Evolutionary conservation across 2,888 invertebrate genomes (phyloP), one percentile per base, ranked within the genome.

Genomic region (Andrena minutula): DNA sequence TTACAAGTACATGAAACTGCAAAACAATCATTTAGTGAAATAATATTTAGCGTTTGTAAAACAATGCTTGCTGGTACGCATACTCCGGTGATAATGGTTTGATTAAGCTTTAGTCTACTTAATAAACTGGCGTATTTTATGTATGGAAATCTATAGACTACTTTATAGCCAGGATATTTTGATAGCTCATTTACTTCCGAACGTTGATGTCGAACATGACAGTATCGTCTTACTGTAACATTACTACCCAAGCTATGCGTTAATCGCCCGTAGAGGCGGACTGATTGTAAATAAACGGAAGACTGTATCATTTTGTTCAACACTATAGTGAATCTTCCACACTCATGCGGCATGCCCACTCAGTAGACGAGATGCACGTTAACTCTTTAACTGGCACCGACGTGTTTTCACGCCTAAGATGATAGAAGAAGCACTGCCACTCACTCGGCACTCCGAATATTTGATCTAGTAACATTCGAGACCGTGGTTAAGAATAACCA

Each of bases 111-210:
- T 2, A 66, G 0, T 64, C 32, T 23, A 73, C 90, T 91, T 1
- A 89, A 6, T 12, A 64, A 0, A 26, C 68, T 56, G 12, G 71
- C 30, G 4, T 26, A 7, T 30, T 23, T 75, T 5, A 89, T 64
- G 16, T 69, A 41, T 0, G 90, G 83, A 41, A 88, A 87, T 2
- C 47, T 66, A 49, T 88, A 92, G 5, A 92, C 70, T 65, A 88
- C 4, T 66, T 87, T 70, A 56, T 89, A 88, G 49, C 78, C 89
- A 2, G 89, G 89, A 79, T 78, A 90, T 41, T 60, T 7, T 0
- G 89, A 89, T 56, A 56, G 26, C 28, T 60, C 28, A 0, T 3
- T 10, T 7, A 8, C 6, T 20, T 47, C 2, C 16, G 8, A 0
- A 10, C 12, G 2, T 1, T 49, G 7, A 8, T 10, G 10, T 56